Conservation (phyloP, 1,140 invertebrate species). For the Drosophila lini region DNA sequence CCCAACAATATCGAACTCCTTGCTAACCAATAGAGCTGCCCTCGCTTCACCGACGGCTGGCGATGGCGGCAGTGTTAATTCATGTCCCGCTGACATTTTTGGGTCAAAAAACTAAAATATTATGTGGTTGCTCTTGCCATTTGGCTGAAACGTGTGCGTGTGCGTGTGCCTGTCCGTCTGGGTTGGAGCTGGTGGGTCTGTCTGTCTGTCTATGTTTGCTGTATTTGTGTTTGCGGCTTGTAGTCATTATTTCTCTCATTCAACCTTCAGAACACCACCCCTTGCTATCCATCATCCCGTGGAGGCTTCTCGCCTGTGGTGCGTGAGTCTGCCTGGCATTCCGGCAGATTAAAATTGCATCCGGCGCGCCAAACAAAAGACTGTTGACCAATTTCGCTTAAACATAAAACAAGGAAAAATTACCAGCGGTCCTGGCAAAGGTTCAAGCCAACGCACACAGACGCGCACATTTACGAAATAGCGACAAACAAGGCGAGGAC, state of each 20-base stretch:
- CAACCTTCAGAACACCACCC: conserved; percentile 25
- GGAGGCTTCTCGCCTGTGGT: conserved; percentile 9
- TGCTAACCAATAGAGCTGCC: conserved; percentile 17
- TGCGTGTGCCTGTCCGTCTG: conserved; percentile 5
- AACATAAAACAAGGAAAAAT: conserved; percentile 64
- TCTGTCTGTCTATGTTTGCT: conserved; percentile 37
- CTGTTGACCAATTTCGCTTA: conserved; percentile 67
- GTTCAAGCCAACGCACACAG: conserved; percentile 46
- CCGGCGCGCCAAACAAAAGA: conserved; percentile 74
- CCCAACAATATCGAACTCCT: neutral
- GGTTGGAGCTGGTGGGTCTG: conserved; percentile 8
- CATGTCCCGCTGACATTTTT: conserved; percentile 82
- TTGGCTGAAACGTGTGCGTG: conserved; percentile 36
- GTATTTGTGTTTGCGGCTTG: conserved; percentile 61
- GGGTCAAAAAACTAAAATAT: conserved; percentile 83
- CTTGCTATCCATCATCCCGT: conserved; percentile 24
- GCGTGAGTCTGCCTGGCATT: conserved; percentile 55
- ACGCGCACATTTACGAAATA: conserved; percentile 26
- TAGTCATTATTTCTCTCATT: conserved; percentile 72
- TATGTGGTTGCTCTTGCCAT: conserved; percentile 60
- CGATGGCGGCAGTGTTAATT: conserved; percentile 77
- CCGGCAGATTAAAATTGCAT: conserved; percentile 81
- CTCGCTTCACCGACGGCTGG: conserved; percentile 46
- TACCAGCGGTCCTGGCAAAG: conserved; percentile 42
- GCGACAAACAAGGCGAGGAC: conserved; percentile 46